Conservation (phyloP, 2,888 invertebrate species). For the Cataglyphis cursor region DNA sequence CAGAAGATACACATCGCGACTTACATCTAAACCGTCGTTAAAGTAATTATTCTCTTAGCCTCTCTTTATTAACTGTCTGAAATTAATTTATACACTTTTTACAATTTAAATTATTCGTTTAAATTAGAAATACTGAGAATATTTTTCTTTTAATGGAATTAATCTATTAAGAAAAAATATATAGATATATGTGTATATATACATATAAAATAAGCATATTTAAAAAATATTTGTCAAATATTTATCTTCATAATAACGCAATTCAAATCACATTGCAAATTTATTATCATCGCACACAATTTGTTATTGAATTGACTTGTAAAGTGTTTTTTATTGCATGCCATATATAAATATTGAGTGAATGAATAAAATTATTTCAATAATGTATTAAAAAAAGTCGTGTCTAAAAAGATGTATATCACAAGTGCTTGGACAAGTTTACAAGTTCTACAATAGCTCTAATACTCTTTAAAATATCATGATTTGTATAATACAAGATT, state of each 20-base stretch:
- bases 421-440: conserved; percentile 41
- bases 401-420: conserved; percentile 46
- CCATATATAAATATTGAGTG: conserved; percentile 75
- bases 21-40: conserved; percentile 4
- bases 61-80: conserved; percentile 16
- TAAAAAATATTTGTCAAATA: conserved; percentile 31
- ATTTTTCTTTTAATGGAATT: conserved; percentile 29
- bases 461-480: conserved; percentile 24
- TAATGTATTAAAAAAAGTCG: conserved; percentile 45
- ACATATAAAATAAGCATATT: conserved; percentile 19
- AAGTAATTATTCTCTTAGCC: conserved; percentile 29
- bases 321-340: conserved; percentile 75
- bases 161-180: conserved; percentile 23
- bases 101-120: conserved; percentile 22
- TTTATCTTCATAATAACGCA: conserved; percentile 15
- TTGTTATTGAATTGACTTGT: conserved; percentile 73
- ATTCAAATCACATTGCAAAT: conserved; percentile 71
- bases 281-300: conserved; percentile 72
- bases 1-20: conserved; percentile 16
- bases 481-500: conserved; percentile 9
- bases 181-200: conserved; percentile 24
- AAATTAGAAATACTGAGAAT: conserved; percentile 15
- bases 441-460: conserved; percentile 16
- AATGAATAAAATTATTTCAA: conserved; percentile 69
- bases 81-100: conserved; percentile 45